Evolutionary conservation across 2,113 vertebrate species (phyloP), one percentile per base, ranked within the genome.

Genomic region (Solenodon paradoxus): DNA sequence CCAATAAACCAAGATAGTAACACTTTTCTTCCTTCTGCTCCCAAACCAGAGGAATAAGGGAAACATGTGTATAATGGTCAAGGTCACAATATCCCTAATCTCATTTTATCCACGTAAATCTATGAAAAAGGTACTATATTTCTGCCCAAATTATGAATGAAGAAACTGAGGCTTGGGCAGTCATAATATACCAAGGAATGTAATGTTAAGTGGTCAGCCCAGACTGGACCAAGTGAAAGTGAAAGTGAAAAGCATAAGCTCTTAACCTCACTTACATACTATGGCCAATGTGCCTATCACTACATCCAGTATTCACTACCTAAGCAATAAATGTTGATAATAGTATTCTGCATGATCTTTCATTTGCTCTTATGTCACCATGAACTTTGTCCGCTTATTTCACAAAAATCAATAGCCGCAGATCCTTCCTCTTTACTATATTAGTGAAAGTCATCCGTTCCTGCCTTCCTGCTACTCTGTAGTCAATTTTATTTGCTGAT

Each of bases 381-480:
- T 92, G 47, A 96, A 95, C 80, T 97, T 83, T 95, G 49, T 87
- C 59, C 40, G 9, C 77, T 90, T 90, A 89, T 51, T 96, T 87
- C 80, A 96, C 57, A 95, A 97, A 96, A 96, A 97, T 92, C 92
- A 93, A 84, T 97, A 93, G 95, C 74, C 63, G 96, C 90, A 94
- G 79, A 85, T 12, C 38, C 90, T 93, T 84, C 84, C 80, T 94
- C 91, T 94, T 74, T 91, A 72, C 74, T 89, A 9, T 75, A 72
- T 80, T 86, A 92, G 38, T 51, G 38, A 87, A 96, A 87, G 95
- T 87, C 53, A 92, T 35, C 49, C 38, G 86, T 49, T 28, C 38
- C 32, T 20, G 11, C 64, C 40, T 90, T 61, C 69, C 12, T 57
- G 19, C 59, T 79, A 84, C 83, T 82, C 68, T 96, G 68, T 74